Evolutionary conservation across 1,140 invertebrate species (phyloP), one percentile per base, ranked within the genome.

Genomic region (Procambarus virginalis): DNA sequence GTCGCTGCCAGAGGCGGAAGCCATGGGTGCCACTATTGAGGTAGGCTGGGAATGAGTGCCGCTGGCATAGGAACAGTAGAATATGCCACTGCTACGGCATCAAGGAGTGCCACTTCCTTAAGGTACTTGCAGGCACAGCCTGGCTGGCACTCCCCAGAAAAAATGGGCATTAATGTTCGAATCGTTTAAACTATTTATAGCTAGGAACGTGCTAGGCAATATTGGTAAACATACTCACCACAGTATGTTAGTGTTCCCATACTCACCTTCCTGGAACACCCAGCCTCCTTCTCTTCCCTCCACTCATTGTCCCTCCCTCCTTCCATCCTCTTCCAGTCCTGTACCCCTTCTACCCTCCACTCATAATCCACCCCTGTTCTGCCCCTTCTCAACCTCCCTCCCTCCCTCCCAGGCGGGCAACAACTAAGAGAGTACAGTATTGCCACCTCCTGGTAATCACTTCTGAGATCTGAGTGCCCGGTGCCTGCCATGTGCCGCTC

Each of bases 401-500:
- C n/a, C 58, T 22, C 6, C 75, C 22, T 2, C 68, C 55, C 48
- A 9, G 51, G 9, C 34, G 73, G 73, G 75, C 73, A 34, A 34
- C 34, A 34, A 34, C 34, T 34, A 34, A 34, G 34, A 1, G 34
- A 34, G 34, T 34, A 34, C 34, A 34, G 34, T 0, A 34, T 34
- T 34, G 34, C 76, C 77, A 14, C 76, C 76, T 76, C 76, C 76
- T n/a, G 70, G 85, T 80, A 86, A 86, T 86, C 85, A 86, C 48
- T 64, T 12, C 34, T 51, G 60, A 80, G 85, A 49, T 22, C 49
- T 70, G 76, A 55, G 58, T 48, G 85, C 84, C 51, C 58, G 34
- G 77, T 60, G 51, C 60, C 79, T 48, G n/a, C 85, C 85, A 86
- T 86, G 85, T 86, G 85, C 85, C 68, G 85, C 76, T 86, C 85